A percentile compares a stretch with the other conserved stretches of the same genome.
These are phyloP conservation scores for Acomys russatus DNA, from an alignment of 2,797 vertebrate species.

Conservation along the genomic window DNA sequence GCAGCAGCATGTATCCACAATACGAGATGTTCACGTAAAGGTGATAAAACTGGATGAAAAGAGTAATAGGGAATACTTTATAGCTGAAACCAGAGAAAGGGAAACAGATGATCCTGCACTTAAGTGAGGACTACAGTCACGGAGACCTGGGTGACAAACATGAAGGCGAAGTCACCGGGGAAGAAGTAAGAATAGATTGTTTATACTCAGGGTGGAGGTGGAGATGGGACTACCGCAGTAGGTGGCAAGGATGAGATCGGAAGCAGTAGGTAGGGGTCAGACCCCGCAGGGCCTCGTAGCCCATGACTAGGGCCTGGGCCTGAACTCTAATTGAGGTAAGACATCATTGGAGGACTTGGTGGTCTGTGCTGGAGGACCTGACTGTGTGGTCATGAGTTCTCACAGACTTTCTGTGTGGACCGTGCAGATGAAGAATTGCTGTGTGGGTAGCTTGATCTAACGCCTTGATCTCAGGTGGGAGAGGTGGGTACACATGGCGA, in stretches of 20 bases:
- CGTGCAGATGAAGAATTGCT: background rate
- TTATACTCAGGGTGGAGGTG: background rate
- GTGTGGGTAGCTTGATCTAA: background rate
- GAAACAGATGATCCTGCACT: background rate
- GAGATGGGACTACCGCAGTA: background rate
- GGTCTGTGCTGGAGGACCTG: too few species aligned
- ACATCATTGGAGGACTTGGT: background rate
- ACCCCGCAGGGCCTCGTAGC: background rate
- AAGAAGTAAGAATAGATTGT: background rate
- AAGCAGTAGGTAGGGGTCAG: background rate
- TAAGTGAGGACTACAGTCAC: background rate
- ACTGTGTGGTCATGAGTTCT: background rate
- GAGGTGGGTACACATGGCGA: background rate
- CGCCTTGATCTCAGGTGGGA: background rate
- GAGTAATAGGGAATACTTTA: background rate
- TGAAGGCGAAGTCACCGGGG: background rate
- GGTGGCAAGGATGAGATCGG: background rate
- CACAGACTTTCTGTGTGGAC: background rate
- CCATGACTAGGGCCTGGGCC: background rate
- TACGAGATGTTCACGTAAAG: background rate
- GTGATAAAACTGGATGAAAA: background rate
- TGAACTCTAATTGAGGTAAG: background rate
- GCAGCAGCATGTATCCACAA: background rate
- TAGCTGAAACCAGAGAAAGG: background rate
- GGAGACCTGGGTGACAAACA: background rate